Percentiles rank a stretch among this genome's conserved stretches.
These are phyloP conservation scores for Drosophila meridionalis DNA, from an alignment of 2,888 invertebrate species.

Conservation along the genomic window DNA sequence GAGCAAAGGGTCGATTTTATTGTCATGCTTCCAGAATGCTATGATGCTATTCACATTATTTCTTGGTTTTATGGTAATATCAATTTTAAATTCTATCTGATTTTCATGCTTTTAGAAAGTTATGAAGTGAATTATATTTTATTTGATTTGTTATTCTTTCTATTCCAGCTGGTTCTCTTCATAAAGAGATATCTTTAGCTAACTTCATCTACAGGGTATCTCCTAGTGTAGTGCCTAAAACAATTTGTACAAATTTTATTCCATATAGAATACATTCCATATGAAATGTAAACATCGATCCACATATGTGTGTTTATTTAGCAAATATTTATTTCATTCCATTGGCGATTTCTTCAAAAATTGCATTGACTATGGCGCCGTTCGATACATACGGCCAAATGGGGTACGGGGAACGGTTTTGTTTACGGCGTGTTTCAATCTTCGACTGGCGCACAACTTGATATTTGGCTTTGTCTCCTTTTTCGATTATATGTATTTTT, in stretches of 20 bases:
- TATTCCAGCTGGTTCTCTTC: background rate
- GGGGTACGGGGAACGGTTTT: background rate
- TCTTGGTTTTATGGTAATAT: too few species aligned
- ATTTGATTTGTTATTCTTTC: too few species aligned
- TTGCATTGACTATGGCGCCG: constrained; percentile 17
- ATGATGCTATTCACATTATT: too few species aligned
- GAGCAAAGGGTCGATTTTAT: too few species aligned
- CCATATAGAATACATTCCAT: background rate
- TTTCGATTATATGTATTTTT: too few species aligned
- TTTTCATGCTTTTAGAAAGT: too few species aligned
- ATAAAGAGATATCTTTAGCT: background rate
- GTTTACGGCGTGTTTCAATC: constrained; percentile 37
- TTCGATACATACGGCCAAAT: constrained; percentile 18
- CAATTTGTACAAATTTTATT: background rate
- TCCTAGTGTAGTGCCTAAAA: background rate
- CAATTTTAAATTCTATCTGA: background rate
- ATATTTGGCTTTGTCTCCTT: constrained; percentile 6
- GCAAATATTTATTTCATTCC: constrained; percentile 38
- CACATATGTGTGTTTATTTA: constrained; percentile 17
- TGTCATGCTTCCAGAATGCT: too few species aligned
- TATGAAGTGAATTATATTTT: too few species aligned
- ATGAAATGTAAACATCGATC: constrained; percentile 12
- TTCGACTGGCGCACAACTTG: constrained; percentile 12
- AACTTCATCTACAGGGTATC: background rate
- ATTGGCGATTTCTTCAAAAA: constrained; percentile 20